phyloP scores from a whole-genome alignment of 2,888 invertebrate genomes.

The Erebia palarica region DNA sequence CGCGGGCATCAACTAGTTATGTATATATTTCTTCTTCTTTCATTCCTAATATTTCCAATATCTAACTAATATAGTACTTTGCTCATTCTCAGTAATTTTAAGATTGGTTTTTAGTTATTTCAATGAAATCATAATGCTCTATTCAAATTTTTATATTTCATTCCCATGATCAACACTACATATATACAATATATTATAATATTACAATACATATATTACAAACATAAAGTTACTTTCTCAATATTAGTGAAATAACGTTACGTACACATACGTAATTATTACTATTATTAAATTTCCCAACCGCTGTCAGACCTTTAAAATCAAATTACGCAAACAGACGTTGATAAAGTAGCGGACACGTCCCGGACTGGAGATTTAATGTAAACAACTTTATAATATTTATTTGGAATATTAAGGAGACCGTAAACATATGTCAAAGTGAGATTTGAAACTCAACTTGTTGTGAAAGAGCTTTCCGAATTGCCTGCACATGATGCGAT shows the following conservation, averaged over 20 bases:
- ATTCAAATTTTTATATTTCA: neutral
- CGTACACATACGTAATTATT: constrained; percentile 8
- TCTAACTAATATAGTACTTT: no score
- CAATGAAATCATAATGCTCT: neutral
- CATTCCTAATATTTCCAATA: no score
- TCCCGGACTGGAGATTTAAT: constrained; percentile 50
- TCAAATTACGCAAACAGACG: constrained; percentile 29
- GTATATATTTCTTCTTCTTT: no score
- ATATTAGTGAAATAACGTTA: neutral
- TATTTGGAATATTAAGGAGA: constrained; percentile 62
- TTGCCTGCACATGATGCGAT: constrained; percentile 37
- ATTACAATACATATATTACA: neutral
- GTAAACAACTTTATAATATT: constrained; percentile 66
- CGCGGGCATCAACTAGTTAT: no score
- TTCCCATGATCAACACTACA: neutral
- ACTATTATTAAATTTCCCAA: constrained; percentile 24
- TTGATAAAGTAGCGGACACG: constrained; percentile 30
- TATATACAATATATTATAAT: no score
- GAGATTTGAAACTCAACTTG: constrained; percentile 58
- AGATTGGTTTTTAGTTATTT: neutral
- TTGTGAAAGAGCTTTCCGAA: constrained; percentile 42
- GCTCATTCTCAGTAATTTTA: no score
- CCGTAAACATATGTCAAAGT: constrained; percentile 65
- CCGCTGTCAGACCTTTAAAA: constrained; percentile 26
- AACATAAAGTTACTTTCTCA: neutral